Evolutionary conservation across 2,113 vertebrate species (phyloP), one percentile per base, ranked within the genome.

Genomic region (Ictalurus furcatus): DNA sequence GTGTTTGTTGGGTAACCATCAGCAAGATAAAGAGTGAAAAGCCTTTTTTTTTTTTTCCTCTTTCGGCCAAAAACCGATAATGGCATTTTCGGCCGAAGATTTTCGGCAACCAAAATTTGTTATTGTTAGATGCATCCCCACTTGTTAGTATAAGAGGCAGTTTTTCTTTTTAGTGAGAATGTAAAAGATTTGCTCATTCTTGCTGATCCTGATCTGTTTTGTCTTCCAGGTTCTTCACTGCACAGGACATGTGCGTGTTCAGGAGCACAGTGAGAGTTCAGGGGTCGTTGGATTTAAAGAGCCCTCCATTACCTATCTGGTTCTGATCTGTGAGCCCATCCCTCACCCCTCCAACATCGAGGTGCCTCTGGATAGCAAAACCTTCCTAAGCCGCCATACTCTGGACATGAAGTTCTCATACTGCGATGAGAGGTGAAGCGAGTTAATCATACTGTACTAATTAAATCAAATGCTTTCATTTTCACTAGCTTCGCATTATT

Each of bases 381-480:
- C 98, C 25, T 99, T 99, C 90, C 97, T 99, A 91, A 99, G 98
- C 94, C 98, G 98, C 93, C 98, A 99, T 95, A 98, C 98, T 78
- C 96, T 99, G 90, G 98, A 99, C 94, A 99, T 99, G 98, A 99
- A 99, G 91, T 99, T 99, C 94, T 99, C 98, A 8, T 99, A 99
- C 37, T 99, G 98, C 91, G 98, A 99, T 90, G 98, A 99, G 95
- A 98, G 98, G 98, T 98, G 92, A 94, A 86, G 5, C 30, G 16
- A 52, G n/a, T 85, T 88, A 30, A 59, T 81, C 0, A 48, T 83
- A 11, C 40, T 58, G 0, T 83, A 23, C 37, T 87, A 30, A 81
- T 17, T 69, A 11, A 23, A 58, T 86, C 7, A 25, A 88, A 21
- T 82, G 0, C 4, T 25, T 13, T 59, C 0, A 0, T 78, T 80